Conservation (phyloP, 1,140 invertebrate genomes). For the Ostrea edulis region DNA sequence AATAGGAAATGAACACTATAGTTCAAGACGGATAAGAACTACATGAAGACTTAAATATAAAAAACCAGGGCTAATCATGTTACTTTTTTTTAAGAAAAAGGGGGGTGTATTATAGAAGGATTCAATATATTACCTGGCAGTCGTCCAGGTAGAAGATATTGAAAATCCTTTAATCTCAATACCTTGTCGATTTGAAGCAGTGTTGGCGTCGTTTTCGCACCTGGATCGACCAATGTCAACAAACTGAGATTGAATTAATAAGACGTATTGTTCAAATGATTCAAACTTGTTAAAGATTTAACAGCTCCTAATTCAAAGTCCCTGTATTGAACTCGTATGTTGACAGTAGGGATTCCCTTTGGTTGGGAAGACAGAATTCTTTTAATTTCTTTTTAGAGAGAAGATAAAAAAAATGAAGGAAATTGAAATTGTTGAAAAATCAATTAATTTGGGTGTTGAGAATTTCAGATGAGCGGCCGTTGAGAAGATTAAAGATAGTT, state of each 20-base stretch:
- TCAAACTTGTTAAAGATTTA: conserved; percentile 33
- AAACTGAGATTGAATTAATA: conserved; percentile 26
- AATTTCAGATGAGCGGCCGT: conserved; percentile 14
- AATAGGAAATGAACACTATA: background rate
- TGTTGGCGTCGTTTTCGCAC: conserved; percentile 22
- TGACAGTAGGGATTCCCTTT: conserved; percentile 20
- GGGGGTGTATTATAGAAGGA: background rate
- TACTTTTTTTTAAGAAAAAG: background rate
- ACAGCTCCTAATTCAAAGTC: conserved; percentile 33
- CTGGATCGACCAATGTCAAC: conserved; percentile 28
- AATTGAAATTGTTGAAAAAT: conserved; percentile 30
- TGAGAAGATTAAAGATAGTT: conserved; percentile 12
- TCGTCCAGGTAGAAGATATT: background rate
- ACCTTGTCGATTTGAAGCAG: background rate
- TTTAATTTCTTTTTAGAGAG: conserved; percentile 8
- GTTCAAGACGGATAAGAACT: background rate
- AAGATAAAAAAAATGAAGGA: background rate
- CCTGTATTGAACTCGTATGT: conserved; percentile 12
- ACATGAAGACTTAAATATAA: no score
- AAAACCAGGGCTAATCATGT: no score
- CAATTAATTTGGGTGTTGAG: conserved; percentile 24
- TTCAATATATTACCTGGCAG: background rate
- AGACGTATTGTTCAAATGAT: conserved; percentile 35
- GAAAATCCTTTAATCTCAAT: conserved; percentile 35
- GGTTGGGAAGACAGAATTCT: background rate